A percentile compares a stretch with the other conserved stretches of the same genome.
These are phyloP conservation scores for Larimichthys polyactis DNA, from an alignment of 2,113 vertebrate genomes.

Conservation along the genomic window DNA sequence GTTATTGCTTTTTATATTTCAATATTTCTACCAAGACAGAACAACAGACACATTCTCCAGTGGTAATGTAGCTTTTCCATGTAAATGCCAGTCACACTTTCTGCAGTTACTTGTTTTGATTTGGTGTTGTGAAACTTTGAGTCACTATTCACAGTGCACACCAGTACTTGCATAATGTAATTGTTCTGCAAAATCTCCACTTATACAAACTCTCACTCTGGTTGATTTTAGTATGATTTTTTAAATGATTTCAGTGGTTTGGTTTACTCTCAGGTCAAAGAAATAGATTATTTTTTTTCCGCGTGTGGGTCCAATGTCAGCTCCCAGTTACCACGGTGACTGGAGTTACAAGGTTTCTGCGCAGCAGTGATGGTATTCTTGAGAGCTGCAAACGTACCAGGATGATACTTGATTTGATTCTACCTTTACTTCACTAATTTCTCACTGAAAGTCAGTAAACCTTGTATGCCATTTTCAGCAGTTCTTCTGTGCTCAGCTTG, in stretches of 20 bases:
- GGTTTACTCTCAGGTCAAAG: conserved; percentile 61
- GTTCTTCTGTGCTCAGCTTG: conserved; percentile 78
- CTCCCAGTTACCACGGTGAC: conserved; percentile 22
- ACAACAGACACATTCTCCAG: conserved; percentile 68
- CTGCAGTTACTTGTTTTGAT: conserved; percentile 67
- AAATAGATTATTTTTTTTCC: background rate
- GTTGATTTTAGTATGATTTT: conserved; percentile 24
- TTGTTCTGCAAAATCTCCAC: conserved; percentile 64
- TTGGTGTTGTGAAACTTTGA: conserved; percentile 72
- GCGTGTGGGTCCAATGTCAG: conserved; percentile 31
- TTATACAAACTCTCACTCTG: conserved; percentile 33
- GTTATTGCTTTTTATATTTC: conserved; percentile 78
- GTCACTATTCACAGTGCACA: conserved; percentile 66
- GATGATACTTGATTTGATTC: conserved; percentile 61
- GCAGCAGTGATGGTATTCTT: conserved; percentile 30
- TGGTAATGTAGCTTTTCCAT: conserved; percentile 73
- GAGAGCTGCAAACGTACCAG: conserved; percentile 37
- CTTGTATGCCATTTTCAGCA: conserved; percentile 72
- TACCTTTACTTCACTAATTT: conserved; percentile 67
- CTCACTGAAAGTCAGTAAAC: conserved; percentile 68
- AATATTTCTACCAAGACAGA: conserved; percentile 77
- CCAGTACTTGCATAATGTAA: conserved; percentile 63
- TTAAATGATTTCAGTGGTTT: conserved; percentile 39
- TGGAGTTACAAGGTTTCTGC: conserved; percentile 45
- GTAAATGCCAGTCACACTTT: conserved; percentile 73